Percentiles rank a stretch among this genome's conserved stretches.
These are phyloP conservation scores for Riparia riparia DNA, from an alignment of 2,113 vertebrate species.

Conservation along the genomic window DNA sequence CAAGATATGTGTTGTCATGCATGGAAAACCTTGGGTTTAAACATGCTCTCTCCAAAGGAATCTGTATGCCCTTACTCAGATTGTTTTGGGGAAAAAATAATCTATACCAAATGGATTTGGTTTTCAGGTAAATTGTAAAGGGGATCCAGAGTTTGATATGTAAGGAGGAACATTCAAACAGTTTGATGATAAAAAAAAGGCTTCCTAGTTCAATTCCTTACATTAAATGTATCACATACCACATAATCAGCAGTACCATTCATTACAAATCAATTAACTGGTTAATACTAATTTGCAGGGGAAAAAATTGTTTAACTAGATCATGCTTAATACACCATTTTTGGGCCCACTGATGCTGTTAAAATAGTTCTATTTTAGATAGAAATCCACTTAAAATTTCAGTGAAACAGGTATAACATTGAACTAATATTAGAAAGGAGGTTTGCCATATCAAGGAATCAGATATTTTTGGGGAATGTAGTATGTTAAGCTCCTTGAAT, in stretches of 20 bases:
- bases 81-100: conserved; percentile 70
- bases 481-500: background rate
- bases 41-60: conserved; percentile 52
- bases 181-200: background rate
- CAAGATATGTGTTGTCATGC: background rate
- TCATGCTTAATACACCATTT: background rate
- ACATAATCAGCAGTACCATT: background rate
- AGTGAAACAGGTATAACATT: background rate
- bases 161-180: background rate
- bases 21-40: background rate
- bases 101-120: conserved; percentile 69
- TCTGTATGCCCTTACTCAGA: conserved; percentile 72
- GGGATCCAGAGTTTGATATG: conserved; percentile 56
- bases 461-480: background rate
- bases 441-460: background rate
- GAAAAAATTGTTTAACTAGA: background rate
- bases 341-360: background rate
- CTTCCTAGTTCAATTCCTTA: background rate
- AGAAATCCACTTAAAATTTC: background rate
- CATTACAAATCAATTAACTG: background rate
- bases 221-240: background rate
- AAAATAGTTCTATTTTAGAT: background rate
- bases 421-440: background rate
- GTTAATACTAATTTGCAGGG: background rate
- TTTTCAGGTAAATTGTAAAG: conserved; percentile 67